Conservation (phyloP, 2,888 invertebrate species). For the Polydrusus cervinus region DNA sequence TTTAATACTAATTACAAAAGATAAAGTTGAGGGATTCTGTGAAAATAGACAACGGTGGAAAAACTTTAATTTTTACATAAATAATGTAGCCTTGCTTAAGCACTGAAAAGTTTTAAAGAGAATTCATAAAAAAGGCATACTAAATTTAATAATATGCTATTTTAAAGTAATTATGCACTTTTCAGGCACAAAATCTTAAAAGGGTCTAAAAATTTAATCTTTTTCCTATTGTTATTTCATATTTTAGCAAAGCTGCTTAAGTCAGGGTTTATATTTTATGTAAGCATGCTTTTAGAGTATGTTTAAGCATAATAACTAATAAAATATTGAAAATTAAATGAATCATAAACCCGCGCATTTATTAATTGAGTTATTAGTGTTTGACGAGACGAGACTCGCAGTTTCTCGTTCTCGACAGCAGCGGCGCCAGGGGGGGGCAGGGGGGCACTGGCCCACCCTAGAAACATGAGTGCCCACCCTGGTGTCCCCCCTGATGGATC, state of each 20-base stretch:
- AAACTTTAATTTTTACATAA: constrained; percentile 51
- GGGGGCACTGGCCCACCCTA: too few species aligned
- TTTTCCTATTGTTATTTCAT: not conserved
- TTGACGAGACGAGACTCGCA: too few species aligned
- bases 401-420: too few species aligned
- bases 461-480: too few species aligned
- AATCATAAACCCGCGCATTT: too few species aligned
- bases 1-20: constrained; percentile 46
- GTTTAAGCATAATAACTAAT: too few species aligned
- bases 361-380: too few species aligned
- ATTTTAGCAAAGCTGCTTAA: not conserved
- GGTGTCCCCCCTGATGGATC: too few species aligned
- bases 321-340: too few species aligned
- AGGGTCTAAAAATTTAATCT: not conserved
- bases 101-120: constrained; percentile 41
- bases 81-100: constrained; percentile 36
- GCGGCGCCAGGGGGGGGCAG: too few species aligned
- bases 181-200: not conserved
- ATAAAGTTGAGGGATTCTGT: constrained; percentile 24
- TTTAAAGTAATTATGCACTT: constrained; percentile 30
- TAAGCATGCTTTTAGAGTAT: too few species aligned
- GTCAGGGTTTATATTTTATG: too few species aligned
- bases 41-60: constrained; percentile 31
- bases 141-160: constrained; percentile 33
- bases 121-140: constrained; percentile 32